Evolutionary conservation across 2,888 invertebrate species (phyloP).

Genomic region (Folsomia candida): DNA sequence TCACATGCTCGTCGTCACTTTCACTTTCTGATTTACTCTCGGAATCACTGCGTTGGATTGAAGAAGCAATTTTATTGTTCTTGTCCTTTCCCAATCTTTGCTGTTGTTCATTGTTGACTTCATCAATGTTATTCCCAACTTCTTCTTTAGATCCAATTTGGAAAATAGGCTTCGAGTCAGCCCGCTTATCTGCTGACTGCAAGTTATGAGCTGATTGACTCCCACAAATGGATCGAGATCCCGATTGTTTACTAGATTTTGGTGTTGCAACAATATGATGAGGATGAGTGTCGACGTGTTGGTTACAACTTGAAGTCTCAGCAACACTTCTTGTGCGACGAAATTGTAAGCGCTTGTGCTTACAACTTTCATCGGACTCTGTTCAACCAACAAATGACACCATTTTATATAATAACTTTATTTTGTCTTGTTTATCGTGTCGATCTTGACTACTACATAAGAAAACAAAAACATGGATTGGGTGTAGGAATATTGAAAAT

Average conservation of each 20-base stretch:
- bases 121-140: neutral
- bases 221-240: neutral
- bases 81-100: too few relatives aligned
- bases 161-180: neutral
- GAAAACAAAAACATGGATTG: too few relatives aligned
- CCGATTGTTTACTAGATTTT: neutral
- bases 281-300: neutral
- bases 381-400: neutral
- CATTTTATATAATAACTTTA: too few relatives aligned
- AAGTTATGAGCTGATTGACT: conserved; percentile 1
- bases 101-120: neutral
- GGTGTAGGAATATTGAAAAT: too few relatives aligned
- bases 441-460: too few relatives aligned
- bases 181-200: neutral
- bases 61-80: neutral
- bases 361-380: conserved; percentile 18
- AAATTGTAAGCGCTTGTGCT: conserved; percentile 46
- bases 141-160: conserved; percentile 13
- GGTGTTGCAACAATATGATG: neutral
- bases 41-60: conserved; percentile 16
- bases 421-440: too few relatives aligned
- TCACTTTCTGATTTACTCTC: conserved; percentile 36
- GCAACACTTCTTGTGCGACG: conserved; percentile 53
- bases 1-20: conserved; percentile 58
- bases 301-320: conserved; percentile 51